Base-by-base conservation (phyloP, 2,888 invertebrate genomes). In the Brachyptera risi region DNA sequence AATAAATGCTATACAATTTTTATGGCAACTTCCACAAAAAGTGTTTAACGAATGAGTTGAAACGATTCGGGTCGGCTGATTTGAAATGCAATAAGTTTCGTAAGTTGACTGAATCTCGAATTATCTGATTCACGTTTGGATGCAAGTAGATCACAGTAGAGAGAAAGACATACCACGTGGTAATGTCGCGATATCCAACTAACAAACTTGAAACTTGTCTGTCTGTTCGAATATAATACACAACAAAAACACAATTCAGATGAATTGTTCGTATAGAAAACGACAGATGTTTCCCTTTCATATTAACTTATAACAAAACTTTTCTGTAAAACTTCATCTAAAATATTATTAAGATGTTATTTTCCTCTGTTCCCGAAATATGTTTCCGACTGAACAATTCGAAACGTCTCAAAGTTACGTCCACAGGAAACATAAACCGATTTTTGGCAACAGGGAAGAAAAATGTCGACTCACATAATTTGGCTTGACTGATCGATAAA, bases 261-360 rank as follows among this genome's bases (percentile, higher is more conserved):
- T 35, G 31, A 31, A n/a, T 19, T 3, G 37, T 37, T 37, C 31
- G 17, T n/a, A n/a, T n/a, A n/a, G n/a, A n/a, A n/a, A 37, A 21
- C 23, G 54, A 54, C 54, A 54, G 54, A 54, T 54, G 54, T 54
- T 54, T 54, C 54, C 54, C 37, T 19, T 23, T 54, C 54, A 35
- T 19, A 54, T 54, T 37, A 21, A 47, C 47, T 3, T 47, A 31
- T 21, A 37, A 31, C 37, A 19, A 54, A 54, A 54, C 54, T 51
- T 37, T 37, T 54, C 54, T 35, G 37, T 54, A 35, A n/a, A 31
- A 54, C 54, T 54, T 31, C 35, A 37, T 54, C 54, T 54, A 54
- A 54, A 54, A 54, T 54, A 54, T 54, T 54, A 54, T 54, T 54
- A 54, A 54, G 54, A 54, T 54, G 54, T 54, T 54, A 54, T 54